Evolutionary conservation across 2,113 vertebrate species (phyloP).

Genomic region (Ophiodon elongatus): DNA sequence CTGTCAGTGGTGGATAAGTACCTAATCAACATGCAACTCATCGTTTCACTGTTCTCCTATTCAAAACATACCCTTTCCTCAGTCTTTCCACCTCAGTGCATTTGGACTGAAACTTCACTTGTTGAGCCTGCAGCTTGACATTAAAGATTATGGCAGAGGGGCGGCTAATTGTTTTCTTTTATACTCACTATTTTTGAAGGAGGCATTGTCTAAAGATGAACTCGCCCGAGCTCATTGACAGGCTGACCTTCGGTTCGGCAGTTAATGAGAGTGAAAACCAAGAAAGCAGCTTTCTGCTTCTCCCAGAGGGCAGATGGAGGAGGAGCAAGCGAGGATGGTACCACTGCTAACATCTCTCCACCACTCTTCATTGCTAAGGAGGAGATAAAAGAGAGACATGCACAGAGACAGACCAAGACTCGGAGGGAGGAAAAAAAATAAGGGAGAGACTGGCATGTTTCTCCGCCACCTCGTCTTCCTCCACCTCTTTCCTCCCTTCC

Average conservation of each 20-base stretch:
- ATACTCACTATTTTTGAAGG: constrained; percentile 45
- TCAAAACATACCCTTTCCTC: constrained; percentile 29
- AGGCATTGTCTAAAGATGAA: constrained; percentile 35
- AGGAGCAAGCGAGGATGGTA: background rate
- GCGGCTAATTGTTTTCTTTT: constrained; percentile 35
- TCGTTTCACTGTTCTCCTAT: constrained; percentile 27
- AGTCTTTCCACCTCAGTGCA: constrained; percentile 35
- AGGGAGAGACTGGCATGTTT: constrained; percentile 6
- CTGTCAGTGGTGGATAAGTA: constrained; percentile 32
- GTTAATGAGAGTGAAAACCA: constrained; percentile 69
- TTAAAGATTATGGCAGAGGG: constrained; percentile 53
- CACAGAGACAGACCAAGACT: background rate
- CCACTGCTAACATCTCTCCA: constrained; percentile 22
- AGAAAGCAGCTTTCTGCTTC: constrained; percentile 59
- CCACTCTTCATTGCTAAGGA: constrained; percentile 25
- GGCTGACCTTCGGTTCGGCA: constrained; percentile 64
- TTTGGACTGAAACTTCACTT: constrained; percentile 25
- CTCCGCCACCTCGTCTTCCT: constrained; percentile 13
- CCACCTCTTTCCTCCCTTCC: background rate
- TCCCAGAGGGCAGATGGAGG: constrained; percentile 28
- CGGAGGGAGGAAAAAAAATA: background rate
- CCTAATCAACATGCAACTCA: constrained; percentile 62
- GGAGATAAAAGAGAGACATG: background rate
- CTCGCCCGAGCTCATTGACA: constrained; percentile 36
- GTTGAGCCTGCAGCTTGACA: constrained; percentile 43